phyloP scores from a whole-genome alignment of 2,888 invertebrate genomes.

The Leucoma salicis region DNA sequence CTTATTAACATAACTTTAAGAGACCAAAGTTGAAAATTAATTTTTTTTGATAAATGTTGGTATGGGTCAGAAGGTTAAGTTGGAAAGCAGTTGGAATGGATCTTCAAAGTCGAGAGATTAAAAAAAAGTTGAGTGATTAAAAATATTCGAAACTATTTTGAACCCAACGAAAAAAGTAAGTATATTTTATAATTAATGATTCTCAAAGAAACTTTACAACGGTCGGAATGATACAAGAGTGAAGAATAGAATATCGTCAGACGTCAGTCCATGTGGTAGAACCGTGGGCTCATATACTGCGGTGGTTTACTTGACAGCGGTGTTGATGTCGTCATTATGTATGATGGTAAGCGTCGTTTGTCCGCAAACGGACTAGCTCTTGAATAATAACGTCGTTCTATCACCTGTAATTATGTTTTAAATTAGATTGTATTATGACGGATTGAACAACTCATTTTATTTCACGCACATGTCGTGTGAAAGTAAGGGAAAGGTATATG shows the following conservation, averaged over 20 bases:
- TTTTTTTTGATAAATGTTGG: no score
- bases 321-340: slow-evolving; percentile 64
- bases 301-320: slow-evolving; percentile 62
- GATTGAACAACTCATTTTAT: neutral
- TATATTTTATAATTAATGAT: no score
- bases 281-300: slow-evolving; percentile 78
- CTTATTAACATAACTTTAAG: no score
- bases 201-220: slow-evolving; percentile 18
- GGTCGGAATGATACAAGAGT: slow-evolving; percentile 26
- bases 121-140: no score
- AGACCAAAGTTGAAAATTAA: no score
- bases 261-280: slow-evolving; percentile 80
- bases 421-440: neutral
- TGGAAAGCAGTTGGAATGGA: no score
- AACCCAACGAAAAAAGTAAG: no score
- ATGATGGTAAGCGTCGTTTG: slow-evolving; percentile 70
- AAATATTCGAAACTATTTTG: no score
- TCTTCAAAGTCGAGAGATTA: no score
- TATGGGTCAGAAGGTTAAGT: no score
- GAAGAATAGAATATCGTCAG: slow-evolving; percentile 8
- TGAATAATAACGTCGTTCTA: slow-evolving; percentile 79
- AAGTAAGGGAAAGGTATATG: no score
- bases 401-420: slow-evolving; percentile 53
- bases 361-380: slow-evolving; percentile 77
- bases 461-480: no score